Percentiles rank a stretch among this genome's conserved stretches.
phyloP scores from a whole-genome alignment of 2,797 vertebrate genomes.

The Sorex maritimensis region DNA sequence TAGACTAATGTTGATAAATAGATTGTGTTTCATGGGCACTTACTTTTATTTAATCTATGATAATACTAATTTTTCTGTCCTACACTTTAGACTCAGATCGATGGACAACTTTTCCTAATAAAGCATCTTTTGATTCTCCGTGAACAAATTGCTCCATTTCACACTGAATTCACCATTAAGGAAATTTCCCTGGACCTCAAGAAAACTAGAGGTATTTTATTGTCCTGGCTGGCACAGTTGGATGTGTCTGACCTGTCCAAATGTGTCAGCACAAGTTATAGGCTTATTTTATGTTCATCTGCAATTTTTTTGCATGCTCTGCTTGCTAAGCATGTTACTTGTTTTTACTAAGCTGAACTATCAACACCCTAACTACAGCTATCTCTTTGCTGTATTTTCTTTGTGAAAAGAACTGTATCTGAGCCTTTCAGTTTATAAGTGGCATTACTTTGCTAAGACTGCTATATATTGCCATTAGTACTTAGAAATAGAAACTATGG shows the following conservation, averaged over 20 bases:
- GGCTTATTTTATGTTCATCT: constrained; percentile 93
- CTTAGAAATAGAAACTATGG: neutral
- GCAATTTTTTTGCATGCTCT: constrained; percentile 89
- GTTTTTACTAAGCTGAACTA: constrained; percentile 65
- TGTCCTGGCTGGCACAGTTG: constrained; percentile 87
- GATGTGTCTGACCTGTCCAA: constrained; percentile 78
- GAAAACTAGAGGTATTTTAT: constrained; percentile 97
- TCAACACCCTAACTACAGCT: constrained; percentile 1
- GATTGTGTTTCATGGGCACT: neutral
- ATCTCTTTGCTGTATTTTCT: constrained; percentile 68
- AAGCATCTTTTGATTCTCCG: constrained; percentile 99
- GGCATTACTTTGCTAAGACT: constrained; percentile 35
- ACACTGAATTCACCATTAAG: constrained; percentile 99
- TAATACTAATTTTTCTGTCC: constrained; percentile 89
- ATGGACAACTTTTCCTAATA: constrained; percentile 99
- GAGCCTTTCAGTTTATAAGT: constrained; percentile 38
- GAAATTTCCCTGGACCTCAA: constrained; percentile 99
- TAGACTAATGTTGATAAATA: constrained; percentile 49
- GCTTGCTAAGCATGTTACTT: constrained; percentile 78
- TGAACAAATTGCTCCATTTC: constrained; percentile 99
- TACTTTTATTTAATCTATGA: constrained; percentile 76
- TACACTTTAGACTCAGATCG: constrained; percentile 94
- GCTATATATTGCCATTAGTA: neutral
- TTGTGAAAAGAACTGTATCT: constrained; percentile 47
- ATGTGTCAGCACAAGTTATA: constrained; percentile 85